Evolutionary conservation across 2,797 vertebrate genomes (phyloP).

Genomic region (Linurgus olivaceus): DNA sequence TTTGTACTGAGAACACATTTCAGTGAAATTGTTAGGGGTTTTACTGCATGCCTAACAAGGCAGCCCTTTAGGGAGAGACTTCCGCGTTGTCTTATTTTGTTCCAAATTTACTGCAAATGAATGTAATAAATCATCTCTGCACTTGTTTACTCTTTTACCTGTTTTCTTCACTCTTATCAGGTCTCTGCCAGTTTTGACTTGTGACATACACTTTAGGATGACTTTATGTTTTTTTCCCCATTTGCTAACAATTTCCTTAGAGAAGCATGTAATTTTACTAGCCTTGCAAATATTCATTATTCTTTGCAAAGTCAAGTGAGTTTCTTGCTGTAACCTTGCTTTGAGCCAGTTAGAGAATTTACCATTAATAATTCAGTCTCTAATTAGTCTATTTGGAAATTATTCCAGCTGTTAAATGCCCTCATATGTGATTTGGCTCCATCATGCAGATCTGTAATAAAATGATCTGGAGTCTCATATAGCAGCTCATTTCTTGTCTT

Average conservation of each 20-base stretch:
- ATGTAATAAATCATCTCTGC: slow-evolving; percentile 23
- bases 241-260: slow-evolving; percentile 1
- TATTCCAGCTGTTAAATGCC: slow-evolving; percentile 52
- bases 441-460: background rate
- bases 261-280: slow-evolving; percentile 31
- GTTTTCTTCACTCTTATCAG: background rate
- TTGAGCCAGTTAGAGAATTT: slow-evolving; percentile 48
- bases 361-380: slow-evolving; percentile 39
- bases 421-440: slow-evolving; percentile 17
- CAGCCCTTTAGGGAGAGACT: slow-evolving; percentile 28
- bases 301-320: slow-evolving; percentile 41
- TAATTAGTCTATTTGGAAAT: slow-evolving; percentile 47
- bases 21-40: background rate
- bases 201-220: background rate
- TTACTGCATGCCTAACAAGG: slow-evolving; percentile 21
- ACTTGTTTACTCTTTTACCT: slow-evolving; percentile 26
- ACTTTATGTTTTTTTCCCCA: background rate
- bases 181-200: slow-evolving; percentile 13
- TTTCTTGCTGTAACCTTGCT: slow-evolving; percentile 31
- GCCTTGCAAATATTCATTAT: slow-evolving; percentile 29
- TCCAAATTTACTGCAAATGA: slow-evolving; percentile 40
- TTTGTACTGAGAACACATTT: slow-evolving; percentile 11
- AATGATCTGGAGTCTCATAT: background rate
- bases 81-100: background rate
- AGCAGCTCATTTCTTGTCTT: background rate